Conservation (phyloP, 2,888 invertebrate species). For the Drosophila prostipennis region DNA sequence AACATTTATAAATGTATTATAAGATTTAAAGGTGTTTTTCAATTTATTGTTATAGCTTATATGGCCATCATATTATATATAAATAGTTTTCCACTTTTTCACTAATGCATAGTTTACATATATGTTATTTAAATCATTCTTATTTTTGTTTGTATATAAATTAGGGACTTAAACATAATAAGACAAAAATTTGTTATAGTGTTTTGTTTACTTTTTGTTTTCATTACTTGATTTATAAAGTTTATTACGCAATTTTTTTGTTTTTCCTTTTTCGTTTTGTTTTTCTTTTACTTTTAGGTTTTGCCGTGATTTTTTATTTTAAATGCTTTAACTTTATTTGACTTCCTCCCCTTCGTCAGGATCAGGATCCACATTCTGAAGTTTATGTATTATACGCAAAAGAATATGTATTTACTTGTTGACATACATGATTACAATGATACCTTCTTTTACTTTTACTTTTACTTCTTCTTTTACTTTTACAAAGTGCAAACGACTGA, state of each 20-base stretch:
- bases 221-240: slow-evolving; percentile 59
- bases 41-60: slow-evolving; percentile 82
- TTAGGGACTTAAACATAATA: slow-evolving; percentile 84
- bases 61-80: slow-evolving; percentile 82
- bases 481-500: slow-evolving; percentile 31
- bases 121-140: slow-evolving; percentile 75
- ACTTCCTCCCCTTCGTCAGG: slow-evolving; percentile 51
- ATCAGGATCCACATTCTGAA: slow-evolving; percentile 60
- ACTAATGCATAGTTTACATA: slow-evolving; percentile 64
- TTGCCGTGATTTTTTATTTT: slow-evolving; percentile 66
- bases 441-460: slow-evolving; percentile 26
- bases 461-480: slow-evolving; percentile 10
- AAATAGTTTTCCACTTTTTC: slow-evolving; percentile 69
- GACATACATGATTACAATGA: slow-evolving; percentile 42
- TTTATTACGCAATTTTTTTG: slow-evolving; percentile 58
- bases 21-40: slow-evolving; percentile 75
- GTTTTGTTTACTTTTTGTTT: slow-evolving; percentile 63
- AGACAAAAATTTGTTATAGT: slow-evolving; percentile 83
- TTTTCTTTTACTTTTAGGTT: slow-evolving; percentile 50
- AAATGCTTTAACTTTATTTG: slow-evolving; percentile 80
- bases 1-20: slow-evolving; percentile 74
- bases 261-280: slow-evolving; percentile 8
- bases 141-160: slow-evolving; percentile 82
- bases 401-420: slow-evolving; percentile 34
- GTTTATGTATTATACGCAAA: slow-evolving; percentile 39